Evolutionary conservation across 1,140 invertebrate genomes (phyloP), one percentile per base, ranked within the genome.

Genomic region (Hyposmocoma kahamanoa): DNA sequence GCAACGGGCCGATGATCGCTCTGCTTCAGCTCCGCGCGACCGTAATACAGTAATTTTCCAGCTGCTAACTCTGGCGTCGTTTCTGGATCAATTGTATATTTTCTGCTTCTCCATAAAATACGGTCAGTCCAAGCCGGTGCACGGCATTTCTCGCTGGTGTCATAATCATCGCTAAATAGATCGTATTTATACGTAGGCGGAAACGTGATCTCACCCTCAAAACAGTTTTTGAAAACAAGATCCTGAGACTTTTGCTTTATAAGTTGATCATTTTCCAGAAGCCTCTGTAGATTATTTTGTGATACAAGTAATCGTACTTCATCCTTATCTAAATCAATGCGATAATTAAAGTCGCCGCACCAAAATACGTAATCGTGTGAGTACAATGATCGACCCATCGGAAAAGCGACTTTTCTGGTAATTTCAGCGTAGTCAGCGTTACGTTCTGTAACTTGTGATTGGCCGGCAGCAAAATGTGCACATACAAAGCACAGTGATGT

Each of bases 331-430:
- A 99, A 91, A 77, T 99, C 97, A 52, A 99, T 94, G 47, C 98
- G 90, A 75, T 99, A 99, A 82, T 99, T 99, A 83, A 99, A 99
- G 88, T 99, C 98, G 0, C 98, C 98, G 83, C 97, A 98, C 98
- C 98, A 99, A 82, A 99, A 99, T 0, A 99, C 92, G 84, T 98
- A 98, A 87, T 99, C 98, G 78, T 99, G 98, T 10, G 95, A 95
- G 80, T 96, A 94, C 0, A 99, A 82, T 0, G 94, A 95, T 51
- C 96, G 89, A 19, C 95, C 96, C 95, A 97, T 96, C 8, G 97
- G 96, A 82, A 99, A 99, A 8, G 91, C 89, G 56, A 99, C 90
- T 88, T 97, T 98, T 55, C 94, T 90, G 0, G 94, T 95, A 34
- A 99, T 98, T 88, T 99, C 98, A 11, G 93, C 91, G 79, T 97